Base-by-base conservation (phyloP, 2,797 vertebrate species). In the Enteromius unitaeniatus region DNA sequence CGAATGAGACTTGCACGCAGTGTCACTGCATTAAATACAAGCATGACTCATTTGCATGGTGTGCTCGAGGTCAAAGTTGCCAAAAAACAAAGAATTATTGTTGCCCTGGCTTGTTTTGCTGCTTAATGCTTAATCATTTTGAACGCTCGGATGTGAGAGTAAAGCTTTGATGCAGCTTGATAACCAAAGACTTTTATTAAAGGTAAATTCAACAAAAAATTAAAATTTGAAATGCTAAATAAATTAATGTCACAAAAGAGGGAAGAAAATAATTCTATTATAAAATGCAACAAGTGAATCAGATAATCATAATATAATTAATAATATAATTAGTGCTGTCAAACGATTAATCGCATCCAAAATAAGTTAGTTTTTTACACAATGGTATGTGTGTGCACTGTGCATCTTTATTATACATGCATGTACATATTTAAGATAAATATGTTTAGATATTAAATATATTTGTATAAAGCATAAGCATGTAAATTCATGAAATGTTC, bases 1-100 rank as follows among this genome's bases (percentile, higher is more conserved):
- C 23, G 47, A 84, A 78, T 68, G 37, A 82, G 73, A 85, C 79
- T 37, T 51, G 19, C 72, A 80, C 34, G 15, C 53, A 82, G 53
- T 64, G 40, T 69, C 37, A 72, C 72, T 47, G 62, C 34, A 45
- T 64, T 31, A 60, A 55, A 72, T 45, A 78, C 47, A 45, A 62
- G 49, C 19, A 78, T 72, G 79, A 78, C 26, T 77, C 21, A 86
- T 86, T 78, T 78, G 58, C 64, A 53, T 60, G 28, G 51, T 21
- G 58, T 17, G 75, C 55, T 82, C 42, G 72, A 80, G 69, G 51
- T 83, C 65, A 83, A 45, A 55, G 81, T n/a, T 47, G 34, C 34
- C 37, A 3, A 65, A 78, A 53, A 42, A 77, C 49, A 83, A 69
- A 77, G 7, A 60, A 45, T 42, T 83, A 69, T 42, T 77, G 70